These are phyloP conservation scores for Lagocephalus sceleratus DNA, from an alignment of 2,797 vertebrate species.

Conservation along the genomic window DNA sequence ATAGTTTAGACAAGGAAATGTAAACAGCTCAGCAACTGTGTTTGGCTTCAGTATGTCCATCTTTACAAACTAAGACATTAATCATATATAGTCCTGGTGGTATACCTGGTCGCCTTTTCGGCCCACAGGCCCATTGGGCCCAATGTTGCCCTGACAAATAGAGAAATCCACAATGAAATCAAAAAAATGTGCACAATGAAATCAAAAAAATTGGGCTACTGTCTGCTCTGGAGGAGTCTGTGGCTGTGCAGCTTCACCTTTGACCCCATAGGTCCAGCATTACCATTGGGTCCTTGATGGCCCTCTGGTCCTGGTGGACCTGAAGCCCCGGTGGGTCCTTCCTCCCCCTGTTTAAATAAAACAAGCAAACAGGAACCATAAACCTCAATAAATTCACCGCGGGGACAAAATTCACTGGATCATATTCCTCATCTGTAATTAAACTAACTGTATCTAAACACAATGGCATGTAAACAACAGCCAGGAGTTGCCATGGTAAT, in stretches of 20 bases:
- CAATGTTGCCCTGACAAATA: constrained; percentile 55
- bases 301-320: constrained; percentile 70
- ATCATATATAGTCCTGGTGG: constrained; percentile 3
- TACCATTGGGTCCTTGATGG: constrained; percentile 46
- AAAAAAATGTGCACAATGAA: not conserved
- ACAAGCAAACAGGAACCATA: not conserved
- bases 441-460: not conserved
- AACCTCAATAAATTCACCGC: not conserved
- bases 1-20: not conserved
- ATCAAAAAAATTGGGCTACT: not conserved
- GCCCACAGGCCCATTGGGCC: constrained; percentile 43
- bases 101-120: constrained; percentile 56
- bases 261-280: constrained; percentile 55
- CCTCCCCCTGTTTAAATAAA: constrained; percentile 51
- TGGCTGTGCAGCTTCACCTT: constrained; percentile 49
- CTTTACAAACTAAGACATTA: not conserved
- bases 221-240: not conserved
- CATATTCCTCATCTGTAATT: not conserved
- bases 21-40: not conserved
- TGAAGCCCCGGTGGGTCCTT: constrained; percentile 75
- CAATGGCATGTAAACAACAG: too few species aligned
- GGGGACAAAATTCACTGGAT: not conserved
- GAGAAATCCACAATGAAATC: not conserved
- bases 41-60: not conserved
- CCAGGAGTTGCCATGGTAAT: too few species aligned